Evolutionary conservation across 2,797 vertebrate genomes (phyloP), one percentile per base, ranked within the genome.

Genomic region (Chaunax sp.): DNA sequence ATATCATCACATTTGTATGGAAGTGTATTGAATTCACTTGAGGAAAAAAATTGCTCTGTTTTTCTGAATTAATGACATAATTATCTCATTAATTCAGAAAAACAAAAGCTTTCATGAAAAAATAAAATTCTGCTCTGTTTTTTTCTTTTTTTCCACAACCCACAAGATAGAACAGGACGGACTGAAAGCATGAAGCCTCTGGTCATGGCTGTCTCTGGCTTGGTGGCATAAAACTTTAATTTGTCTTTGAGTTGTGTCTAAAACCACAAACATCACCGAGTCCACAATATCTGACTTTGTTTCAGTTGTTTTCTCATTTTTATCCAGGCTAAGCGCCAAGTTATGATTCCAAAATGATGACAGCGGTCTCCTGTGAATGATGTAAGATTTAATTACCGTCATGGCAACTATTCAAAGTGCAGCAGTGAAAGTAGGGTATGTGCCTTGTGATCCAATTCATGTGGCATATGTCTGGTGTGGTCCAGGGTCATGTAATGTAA

Each of bases 291-390:
- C 35, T 59, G 35, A 59, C 44, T 38, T 54, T 37, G 8, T 64
- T 26, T 25, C 20, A 12, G 22, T 19, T 50, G 30, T 57, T 53
- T 57, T 28, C 49, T 60, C 26, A 26, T 40, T 9, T 18, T 56
- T 35, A 49, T 46, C 43, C 46, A 28, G 35, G 20, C 50, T 33
- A 33, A 9, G 30, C 49, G 50, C 63, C 54, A 61, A 35, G 26
- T 56, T 49, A 33, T 26, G 13, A 64, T 44, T 53, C n/a, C 7
- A 50, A 74, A 53, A 70, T 46, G 0, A 50, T 30, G 52, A 50
- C 52, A 46, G 54, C 10, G 8, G 65, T 64, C 61, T 65, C 67
- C 19, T 41, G 70, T 57, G 71, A 64, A 57, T 37, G 63, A 71
- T 57, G 64, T 54, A 56, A 56, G 66, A 50, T 61, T 69, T 58